phyloP scores from a whole-genome alignment of 1,140 invertebrate species.

The Melipona quadrifasciata region DNA sequence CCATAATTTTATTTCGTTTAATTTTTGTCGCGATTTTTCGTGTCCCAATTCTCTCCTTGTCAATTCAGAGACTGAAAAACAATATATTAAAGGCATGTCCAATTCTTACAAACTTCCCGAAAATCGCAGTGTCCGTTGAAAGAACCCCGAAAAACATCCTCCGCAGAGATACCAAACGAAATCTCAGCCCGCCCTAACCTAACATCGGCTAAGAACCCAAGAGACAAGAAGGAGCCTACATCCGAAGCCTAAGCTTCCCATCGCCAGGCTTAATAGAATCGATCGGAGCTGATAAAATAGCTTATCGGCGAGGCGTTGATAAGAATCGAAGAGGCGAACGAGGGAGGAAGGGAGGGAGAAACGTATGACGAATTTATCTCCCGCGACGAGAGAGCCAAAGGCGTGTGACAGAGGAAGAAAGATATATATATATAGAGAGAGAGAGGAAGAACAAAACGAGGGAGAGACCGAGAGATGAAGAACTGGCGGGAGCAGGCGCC shows the following conservation, averaged over 20 bases:
- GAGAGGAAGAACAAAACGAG: neutral
- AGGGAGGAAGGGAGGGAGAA: neutral
- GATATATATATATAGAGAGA: no score
- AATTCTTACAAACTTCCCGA: neutral
- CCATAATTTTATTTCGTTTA: no score
- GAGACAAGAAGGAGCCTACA: neutral
- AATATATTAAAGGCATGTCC: neutral
- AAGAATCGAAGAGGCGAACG: neutral
- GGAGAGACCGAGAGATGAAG: neutral
- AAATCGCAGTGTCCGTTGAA: neutral
- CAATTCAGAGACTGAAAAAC: neutral
- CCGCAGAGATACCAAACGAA: neutral
- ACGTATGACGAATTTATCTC: constrained; percentile 47
- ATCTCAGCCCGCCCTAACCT: neutral
- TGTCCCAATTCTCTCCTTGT: neutral
- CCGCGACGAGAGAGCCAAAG: neutral
- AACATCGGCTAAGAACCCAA: neutral
- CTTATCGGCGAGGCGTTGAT: constrained; percentile 27
- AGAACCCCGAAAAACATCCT: neutral
- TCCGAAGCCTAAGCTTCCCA: neutral
- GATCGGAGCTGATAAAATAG: constrained; percentile 37
- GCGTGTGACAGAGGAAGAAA: neutral
- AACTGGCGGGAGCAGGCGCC: neutral
- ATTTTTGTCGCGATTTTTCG: no score
- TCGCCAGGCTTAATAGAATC: constrained; percentile 33